Conservation (phyloP, 2,888 invertebrate genomes). For the Malthinus seriepunctatus region DNA sequence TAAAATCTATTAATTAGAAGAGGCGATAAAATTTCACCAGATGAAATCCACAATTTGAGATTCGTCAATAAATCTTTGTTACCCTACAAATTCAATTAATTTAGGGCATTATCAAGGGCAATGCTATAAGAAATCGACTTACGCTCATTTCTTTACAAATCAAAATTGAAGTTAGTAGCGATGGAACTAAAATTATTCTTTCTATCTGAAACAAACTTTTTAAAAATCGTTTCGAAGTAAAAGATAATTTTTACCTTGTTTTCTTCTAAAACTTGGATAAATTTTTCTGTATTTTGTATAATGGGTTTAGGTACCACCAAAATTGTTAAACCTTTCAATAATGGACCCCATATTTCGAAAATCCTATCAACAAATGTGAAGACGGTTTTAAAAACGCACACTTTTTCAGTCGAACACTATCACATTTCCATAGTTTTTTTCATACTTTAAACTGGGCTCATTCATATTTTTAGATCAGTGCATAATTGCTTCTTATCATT, state of each 20-base stretch:
- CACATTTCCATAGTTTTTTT: too few species aligned
- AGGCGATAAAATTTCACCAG: slow-evolving; percentile 80
- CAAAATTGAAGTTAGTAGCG: slow-evolving; percentile 77
- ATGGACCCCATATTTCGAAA: slow-evolving; percentile 78
- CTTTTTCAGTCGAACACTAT: too few species aligned
- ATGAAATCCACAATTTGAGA: slow-evolving; percentile 83
- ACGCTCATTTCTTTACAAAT: slow-evolving; percentile 70
- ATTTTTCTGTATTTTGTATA: slow-evolving; percentile 72
- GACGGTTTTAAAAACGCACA: slow-evolving; percentile 82
- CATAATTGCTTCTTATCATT: too few species aligned
- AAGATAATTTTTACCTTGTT: neutral
- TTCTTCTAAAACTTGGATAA: slow-evolving; percentile 42
- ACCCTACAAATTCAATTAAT: slow-evolving; percentile 36
- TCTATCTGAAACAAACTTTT: slow-evolving; percentile 63
- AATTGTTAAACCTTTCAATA: slow-evolving; percentile 68
- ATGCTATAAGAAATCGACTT: too few species aligned
- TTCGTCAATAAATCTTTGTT: slow-evolving; percentile 58
- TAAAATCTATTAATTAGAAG: slow-evolving; percentile 77
- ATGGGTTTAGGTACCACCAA: slow-evolving; percentile 69
- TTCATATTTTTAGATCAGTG: too few species aligned
- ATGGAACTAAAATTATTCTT: slow-evolving; percentile 83
- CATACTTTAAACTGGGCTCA: too few species aligned
- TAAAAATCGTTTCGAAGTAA: too few species aligned
- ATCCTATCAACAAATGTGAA: slow-evolving; percentile 84
- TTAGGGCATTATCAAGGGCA: too few species aligned